Base-by-base conservation (phyloP, 2,797 vertebrate species). In the Platyrinchus mystaceus region DNA sequence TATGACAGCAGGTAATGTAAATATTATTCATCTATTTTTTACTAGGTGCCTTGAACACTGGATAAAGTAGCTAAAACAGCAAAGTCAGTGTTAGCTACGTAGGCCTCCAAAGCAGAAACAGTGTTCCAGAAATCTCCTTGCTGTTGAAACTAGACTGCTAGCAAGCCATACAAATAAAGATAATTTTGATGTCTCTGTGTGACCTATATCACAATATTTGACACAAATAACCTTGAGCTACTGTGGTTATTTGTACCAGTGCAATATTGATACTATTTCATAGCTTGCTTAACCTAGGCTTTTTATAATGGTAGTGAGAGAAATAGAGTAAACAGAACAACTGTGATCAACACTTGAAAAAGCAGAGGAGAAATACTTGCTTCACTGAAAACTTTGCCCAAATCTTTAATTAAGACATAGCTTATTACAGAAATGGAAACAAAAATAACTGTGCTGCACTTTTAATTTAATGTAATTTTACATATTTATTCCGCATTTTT, bases 1-100 rank as follows among this genome's bases (percentile, higher is more conserved):
- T 21, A 28, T 5, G 5, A 59, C 3, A 78, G 6, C 14, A 43
- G 5, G 19, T 22, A 2, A 4, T 3, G 1, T 34, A 58, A 30
- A 66, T 49, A 53, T 68, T 56, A 39, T 76, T 84, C 4, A 14
- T 39, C 16, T 50, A 2, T 62, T 70, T 91, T 75, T 87, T 34
- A 39, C 7, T 24, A 52, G 7, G 19, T 50, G 23, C 7, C 6
- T 41, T 70, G 37, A 82, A 67, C 9, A 30, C 7, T 60, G 7
- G 11, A 50, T 36, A 63, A 71, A 60, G 10, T 23, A 47, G 7
- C 20, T 63, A 34, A 76, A 63, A 2, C 4, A 77, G 22, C 8
- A 84, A 90, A 36, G 6, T 60, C 18, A 34, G 27, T 37, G n/a
- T 16, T 7, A 43, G 10, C 19, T 63, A 12, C 1, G 0, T 4